These are phyloP conservation scores for Troides oblongomaculatus DNA, from an alignment of 2,888 invertebrate genomes.

Conservation along the genomic window DNA sequence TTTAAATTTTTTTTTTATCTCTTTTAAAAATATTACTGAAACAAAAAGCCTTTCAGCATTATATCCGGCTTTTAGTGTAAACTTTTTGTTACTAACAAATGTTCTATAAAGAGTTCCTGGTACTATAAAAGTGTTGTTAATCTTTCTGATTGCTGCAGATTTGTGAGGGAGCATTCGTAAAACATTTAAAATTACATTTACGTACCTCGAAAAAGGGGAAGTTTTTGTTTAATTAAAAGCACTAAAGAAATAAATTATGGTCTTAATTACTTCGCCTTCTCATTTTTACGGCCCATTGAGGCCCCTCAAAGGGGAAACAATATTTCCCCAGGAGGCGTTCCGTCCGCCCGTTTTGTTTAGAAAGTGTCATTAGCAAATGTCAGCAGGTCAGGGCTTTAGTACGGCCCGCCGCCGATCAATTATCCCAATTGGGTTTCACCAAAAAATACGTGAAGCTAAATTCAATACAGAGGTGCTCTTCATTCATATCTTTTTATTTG, in stretches of 20 bases:
- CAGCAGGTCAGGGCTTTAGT: conserved; percentile 16
- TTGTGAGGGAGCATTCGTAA: background rate
- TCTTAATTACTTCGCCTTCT: conserved; percentile 27
- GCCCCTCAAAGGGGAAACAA: conserved; percentile 28
- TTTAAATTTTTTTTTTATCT: too few relatives aligned
- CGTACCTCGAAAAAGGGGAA: background rate
- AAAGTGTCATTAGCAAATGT: conserved; percentile 29
- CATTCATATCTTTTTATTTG: too few relatives aligned
- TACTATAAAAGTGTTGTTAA: too few relatives aligned
- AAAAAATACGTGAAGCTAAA: too few relatives aligned
- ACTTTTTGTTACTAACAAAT: background rate
- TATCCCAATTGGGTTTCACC: conserved; percentile 7
- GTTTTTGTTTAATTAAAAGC: conserved; percentile 16
- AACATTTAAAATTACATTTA: background rate
- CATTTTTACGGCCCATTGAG: conserved; percentile 28
- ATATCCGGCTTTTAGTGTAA: background rate
- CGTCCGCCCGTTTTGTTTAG: conserved; percentile 27
- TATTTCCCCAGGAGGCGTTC: conserved; percentile 23
- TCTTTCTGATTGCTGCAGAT: background rate
- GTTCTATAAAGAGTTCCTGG: too few relatives aligned
- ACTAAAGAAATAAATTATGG: conserved; percentile 23
- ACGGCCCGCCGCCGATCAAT: conserved; percentile 15
- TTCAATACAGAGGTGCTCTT: too few relatives aligned
- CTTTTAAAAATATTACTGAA: too few relatives aligned
- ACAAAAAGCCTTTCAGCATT: background rate